phyloP scores from a whole-genome alignment of 2,113 vertebrate species.

The Pteruthius melanotis region DNA sequence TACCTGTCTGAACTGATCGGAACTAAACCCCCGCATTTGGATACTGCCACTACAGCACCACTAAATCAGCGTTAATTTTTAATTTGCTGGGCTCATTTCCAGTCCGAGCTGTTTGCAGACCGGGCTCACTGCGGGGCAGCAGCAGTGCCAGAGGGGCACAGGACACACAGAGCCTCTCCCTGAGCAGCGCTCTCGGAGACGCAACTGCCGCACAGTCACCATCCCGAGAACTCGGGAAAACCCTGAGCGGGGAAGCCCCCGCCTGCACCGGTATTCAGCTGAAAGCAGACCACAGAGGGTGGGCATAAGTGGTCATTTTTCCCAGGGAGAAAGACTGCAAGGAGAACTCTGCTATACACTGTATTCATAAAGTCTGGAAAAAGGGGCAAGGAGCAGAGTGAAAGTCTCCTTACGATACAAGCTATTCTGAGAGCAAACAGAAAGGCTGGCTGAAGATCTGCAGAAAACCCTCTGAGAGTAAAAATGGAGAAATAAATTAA shows the following conservation, averaged over 20 bases:
- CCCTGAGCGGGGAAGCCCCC: neutral
- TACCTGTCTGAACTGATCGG: neutral
- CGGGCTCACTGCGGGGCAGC: fast-evolving
- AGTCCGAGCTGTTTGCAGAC: neutral
- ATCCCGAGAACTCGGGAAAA: fast-evolving
- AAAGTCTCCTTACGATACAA: neutral
- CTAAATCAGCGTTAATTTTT: neutral
- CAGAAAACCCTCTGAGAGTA: neutral
- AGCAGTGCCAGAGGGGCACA: neutral
- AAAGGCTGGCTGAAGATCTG: neutral
- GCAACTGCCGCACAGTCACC: fast-evolving
- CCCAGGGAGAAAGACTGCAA: neutral
- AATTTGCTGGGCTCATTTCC: neutral
- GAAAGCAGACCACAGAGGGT: neutral
- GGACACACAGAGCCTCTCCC: neutral
- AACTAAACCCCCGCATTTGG: neutral
- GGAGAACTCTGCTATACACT: neutral
- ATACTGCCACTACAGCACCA: neutral
- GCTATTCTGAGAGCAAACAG: neutral
- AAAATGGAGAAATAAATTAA: neutral
- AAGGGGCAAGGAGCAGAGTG: neutral
- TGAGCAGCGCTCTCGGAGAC: fast-evolving
- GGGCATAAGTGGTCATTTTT: neutral
- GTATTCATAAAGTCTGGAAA: neutral
- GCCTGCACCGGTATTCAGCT: neutral